Evolutionary conservation across 2,113 vertebrate genomes (phyloP).

Genomic region (Setophaga petechia): DNA sequence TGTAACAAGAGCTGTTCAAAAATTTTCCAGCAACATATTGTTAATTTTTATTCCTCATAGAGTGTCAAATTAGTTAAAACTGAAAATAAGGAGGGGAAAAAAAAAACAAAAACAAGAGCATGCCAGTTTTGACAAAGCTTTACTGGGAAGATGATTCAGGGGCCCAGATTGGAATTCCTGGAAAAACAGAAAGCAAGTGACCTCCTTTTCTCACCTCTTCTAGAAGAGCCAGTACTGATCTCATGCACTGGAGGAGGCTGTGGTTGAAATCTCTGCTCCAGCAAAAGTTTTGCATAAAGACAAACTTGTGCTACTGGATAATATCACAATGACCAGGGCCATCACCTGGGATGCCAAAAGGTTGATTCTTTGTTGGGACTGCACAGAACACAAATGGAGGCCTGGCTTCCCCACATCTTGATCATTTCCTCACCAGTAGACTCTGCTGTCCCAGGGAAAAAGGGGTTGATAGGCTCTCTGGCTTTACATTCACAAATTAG

Average conservation of each 20-base stretch:
- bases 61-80: slow-evolving; percentile 33
- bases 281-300: neutral
- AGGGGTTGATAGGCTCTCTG: neutral
- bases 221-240: neutral
- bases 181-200: slow-evolving; percentile 5
- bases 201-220: neutral
- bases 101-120: neutral
- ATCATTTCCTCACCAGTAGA: neutral
- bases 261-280: neutral
- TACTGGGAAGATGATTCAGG: slow-evolving; percentile 35
- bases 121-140: slow-evolving; percentile 22
- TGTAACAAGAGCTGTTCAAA: slow-evolving; percentile 19
- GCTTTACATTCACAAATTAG: neutral
- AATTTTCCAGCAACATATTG: slow-evolving; percentile 20
- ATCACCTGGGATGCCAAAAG: neutral
- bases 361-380: neutral
- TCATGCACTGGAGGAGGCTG: neutral
- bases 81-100: neutral
- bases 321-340: neutral
- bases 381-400: neutral
- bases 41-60: slow-evolving; percentile 32
- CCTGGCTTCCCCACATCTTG: neutral
- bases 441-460: neutral
- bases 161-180: neutral
- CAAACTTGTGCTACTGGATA: neutral